phyloP scores from a whole-genome alignment of 35 echinoderm and acorn worm species.

The Anneissia japonica region DNA sequence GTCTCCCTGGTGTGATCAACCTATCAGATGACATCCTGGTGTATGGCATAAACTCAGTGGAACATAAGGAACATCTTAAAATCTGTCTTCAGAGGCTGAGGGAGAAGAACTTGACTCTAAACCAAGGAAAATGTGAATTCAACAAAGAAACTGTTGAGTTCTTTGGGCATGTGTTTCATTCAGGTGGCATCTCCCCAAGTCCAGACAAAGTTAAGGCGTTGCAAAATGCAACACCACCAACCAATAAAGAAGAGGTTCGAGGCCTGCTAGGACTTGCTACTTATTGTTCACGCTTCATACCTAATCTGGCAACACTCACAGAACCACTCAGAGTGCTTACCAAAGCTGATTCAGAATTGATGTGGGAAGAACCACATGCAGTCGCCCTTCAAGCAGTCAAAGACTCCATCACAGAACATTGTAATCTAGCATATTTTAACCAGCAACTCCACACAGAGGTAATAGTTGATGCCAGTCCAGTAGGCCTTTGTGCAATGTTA shows the following conservation, averaged over 20 bases:
- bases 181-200: constrained; percentile 51
- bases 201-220: constrained; percentile 52
- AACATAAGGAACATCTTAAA: constrained; percentile 18
- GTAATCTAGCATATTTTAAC: not conserved
- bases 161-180: constrained; percentile 40
- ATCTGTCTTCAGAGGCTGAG: constrained; percentile 33
- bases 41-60: constrained; percentile 8
- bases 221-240: constrained; percentile 30
- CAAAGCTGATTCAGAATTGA: not conserved
- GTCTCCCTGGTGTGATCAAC: constrained; percentile 44
- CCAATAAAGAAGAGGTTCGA: constrained; percentile 45
- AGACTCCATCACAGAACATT: not conserved
- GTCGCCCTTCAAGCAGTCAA: not conserved
- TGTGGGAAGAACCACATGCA: not conserved
- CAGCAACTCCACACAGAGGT: constrained; percentile 12
- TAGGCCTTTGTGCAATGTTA: constrained; percentile 50
- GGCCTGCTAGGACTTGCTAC: constrained; percentile 60
- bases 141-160: constrained; percentile 24
- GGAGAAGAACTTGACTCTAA: constrained; percentile 52
- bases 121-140: constrained; percentile 56
- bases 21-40: constrained; percentile 58
- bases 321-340: not conserved
- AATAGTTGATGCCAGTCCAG: constrained; percentile 60
- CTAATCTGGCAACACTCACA: constrained; percentile 13
- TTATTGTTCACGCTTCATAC: constrained; percentile 52